phyloP scores from a whole-genome alignment of 2,888 invertebrate species.

The Caenorhabditis virilis region DNA sequence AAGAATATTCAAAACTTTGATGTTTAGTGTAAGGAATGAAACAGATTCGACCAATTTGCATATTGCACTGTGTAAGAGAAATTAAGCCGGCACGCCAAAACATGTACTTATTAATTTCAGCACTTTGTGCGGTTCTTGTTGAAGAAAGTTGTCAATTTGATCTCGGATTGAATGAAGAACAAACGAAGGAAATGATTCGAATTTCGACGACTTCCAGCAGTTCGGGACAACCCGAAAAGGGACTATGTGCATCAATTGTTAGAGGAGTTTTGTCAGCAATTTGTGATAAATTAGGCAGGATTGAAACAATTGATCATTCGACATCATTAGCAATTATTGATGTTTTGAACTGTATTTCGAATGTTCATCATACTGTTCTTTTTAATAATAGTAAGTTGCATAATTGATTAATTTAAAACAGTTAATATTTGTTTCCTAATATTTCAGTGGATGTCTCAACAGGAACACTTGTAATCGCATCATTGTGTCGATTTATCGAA shows the following conservation, averaged over 20 bases:
- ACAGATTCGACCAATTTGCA: slow-evolving; percentile 85
- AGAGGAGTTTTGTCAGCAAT: slow-evolving; percentile 63
- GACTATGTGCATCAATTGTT: slow-evolving; percentile 57
- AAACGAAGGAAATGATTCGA: slow-evolving; percentile 43
- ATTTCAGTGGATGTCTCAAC: slow-evolving; percentile 66
- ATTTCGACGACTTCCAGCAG: slow-evolving; percentile 42
- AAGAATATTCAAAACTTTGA: slow-evolving; percentile 77
- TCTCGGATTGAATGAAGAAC: slow-evolving; percentile 49
- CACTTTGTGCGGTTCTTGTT: slow-evolving; percentile 53
- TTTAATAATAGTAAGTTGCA: slow-evolving; percentile 56
- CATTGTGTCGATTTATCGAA: slow-evolving; percentile 96
- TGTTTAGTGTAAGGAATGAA: slow-evolving; percentile 83
- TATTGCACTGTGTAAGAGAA: slow-evolving; percentile 77
- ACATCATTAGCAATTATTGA: slow-evolving; percentile 63
- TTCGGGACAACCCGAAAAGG: slow-evolving; percentile 47
- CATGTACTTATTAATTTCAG: slow-evolving; percentile 12
- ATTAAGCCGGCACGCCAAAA: background rate
- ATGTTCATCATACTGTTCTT: slow-evolving; percentile 56
- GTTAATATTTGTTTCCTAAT: too few species aligned
- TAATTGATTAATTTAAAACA: background rate
- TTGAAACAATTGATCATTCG: slow-evolving; percentile 47
- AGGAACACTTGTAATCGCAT: slow-evolving; percentile 77
- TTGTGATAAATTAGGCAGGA: slow-evolving; percentile 64
- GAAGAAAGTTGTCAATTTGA: slow-evolving; percentile 56
- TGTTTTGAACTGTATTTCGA: slow-evolving; percentile 60